Conservation (phyloP, 2,113 vertebrate species). For the Anoura caudifer region DNA sequence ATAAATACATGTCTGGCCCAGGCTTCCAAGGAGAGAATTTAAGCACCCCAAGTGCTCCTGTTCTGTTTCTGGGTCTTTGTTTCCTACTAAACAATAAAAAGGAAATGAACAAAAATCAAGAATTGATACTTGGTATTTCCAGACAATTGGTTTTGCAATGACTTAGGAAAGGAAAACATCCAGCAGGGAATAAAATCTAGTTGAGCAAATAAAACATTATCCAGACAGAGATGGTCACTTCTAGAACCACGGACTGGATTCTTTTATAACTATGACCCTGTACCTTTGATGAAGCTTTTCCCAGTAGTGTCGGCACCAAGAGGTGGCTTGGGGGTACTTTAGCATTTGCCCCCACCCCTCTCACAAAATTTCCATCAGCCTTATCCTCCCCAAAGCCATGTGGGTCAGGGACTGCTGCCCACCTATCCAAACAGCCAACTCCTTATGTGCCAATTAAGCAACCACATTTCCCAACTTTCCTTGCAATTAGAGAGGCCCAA, state of each 20-base stretch:
- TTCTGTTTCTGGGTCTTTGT: background rate
- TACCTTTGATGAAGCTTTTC: background rate
- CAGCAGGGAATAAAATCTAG: background rate
- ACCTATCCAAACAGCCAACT: background rate
- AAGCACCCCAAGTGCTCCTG: background rate
- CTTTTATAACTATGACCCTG: background rate
- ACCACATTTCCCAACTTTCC: background rate
- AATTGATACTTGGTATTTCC: slow-evolving; percentile 17
- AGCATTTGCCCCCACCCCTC: background rate
- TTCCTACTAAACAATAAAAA: slow-evolving; percentile 33
- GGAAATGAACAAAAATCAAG: slow-evolving; percentile 23
- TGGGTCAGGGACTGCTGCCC: background rate
- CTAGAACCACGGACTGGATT: background rate
- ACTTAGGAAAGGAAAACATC: background rate
- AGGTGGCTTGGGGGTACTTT: background rate
- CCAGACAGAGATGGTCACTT: background rate
- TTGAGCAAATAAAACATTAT: background rate
- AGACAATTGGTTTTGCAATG: background rate
- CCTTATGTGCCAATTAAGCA: background rate
- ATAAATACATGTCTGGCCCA: background rate
- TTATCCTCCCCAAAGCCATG: background rate
- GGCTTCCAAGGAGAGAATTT: background rate
- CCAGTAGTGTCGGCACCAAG: background rate
- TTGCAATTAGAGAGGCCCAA: background rate
- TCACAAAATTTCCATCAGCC: background rate